Evolutionary conservation across 2,888 invertebrate genomes (phyloP), one percentile per base, ranked within the genome.

Genomic region (Baronia brevicornis): DNA sequence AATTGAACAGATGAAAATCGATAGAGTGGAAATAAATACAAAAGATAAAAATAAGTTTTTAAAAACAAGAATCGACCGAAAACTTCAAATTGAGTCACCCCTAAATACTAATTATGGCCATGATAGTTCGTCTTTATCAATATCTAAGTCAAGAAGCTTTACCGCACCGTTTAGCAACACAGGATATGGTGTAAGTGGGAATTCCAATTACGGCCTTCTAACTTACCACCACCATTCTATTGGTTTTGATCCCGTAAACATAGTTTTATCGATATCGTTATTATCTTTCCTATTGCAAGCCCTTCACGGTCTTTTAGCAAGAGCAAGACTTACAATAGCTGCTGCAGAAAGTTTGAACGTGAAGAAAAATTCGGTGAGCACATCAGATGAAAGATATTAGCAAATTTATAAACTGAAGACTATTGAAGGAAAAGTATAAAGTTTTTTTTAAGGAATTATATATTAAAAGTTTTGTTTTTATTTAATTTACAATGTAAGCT

Each of bases 161-260:
- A 64, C 49, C 33, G 63, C 44, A 27, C 71, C 71, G 46, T 80
- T 71, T 28, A 46, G 58, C 6, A 47, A 66, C 2, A 63, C 77
- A 1, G 70, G 72, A 3, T 80, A 67, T 39, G 79, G 77, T 18
- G 59, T 51, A 0, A 77, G 68, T 24, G 73, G 59, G 0, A 65
- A 53, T 29, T 57, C 56, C 1, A 75, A 68, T 39, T 71, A 71
- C 42, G 69, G 60, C 9, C 29, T 40, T 2, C 56, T 64, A 6
- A 66, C 75, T 1, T 82, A 80, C 41, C 82, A 85, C 42, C 84
- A 84, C 37, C 84, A 85, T 47, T 84, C 82, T 1, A 78, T 85
- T 29, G 84, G 84, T n/a, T 79, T 85, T 37, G 84, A 85, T 59
- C 84, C 85, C 4, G 60, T 85, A 27, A 85, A 85, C 41, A 82